Evolutionary conservation across 2,797 vertebrate species (phyloP).

Genomic region (Danio tinwini): DNA sequence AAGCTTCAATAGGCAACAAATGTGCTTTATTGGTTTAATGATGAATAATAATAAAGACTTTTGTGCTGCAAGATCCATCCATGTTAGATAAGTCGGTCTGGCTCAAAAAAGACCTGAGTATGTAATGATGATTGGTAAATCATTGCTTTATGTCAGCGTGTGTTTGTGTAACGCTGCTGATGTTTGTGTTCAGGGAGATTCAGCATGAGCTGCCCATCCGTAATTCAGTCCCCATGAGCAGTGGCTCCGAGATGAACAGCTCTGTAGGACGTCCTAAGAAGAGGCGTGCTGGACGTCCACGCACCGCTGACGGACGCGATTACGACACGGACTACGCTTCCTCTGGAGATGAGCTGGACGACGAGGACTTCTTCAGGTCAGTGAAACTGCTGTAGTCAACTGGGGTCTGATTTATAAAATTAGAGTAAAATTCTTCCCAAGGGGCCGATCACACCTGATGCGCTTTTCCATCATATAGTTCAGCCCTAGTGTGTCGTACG

Average conservation of each 20-base stretch:
- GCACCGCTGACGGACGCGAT: conserved; percentile 72
- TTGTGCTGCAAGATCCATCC: no score
- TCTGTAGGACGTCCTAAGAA: conserved; percentile 71
- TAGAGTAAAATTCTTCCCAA: no score
- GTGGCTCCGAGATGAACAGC: conserved; percentile 71
- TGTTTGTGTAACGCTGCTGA: no score
- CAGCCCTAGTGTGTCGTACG: no score
- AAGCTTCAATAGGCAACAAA: no score
- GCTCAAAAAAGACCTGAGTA: no score
- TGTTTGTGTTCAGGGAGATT: conserved; percentile 38
- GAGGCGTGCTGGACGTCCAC: conserved; percentile 68
- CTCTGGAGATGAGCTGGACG: conserved; percentile 90
- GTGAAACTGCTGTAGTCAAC: background rate
- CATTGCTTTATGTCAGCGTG: no score
- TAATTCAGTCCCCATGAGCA: conserved; percentile 67
- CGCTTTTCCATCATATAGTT: background rate
- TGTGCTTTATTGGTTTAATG: no score
- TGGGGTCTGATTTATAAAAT: background rate
- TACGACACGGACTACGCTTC: conserved; percentile 87
- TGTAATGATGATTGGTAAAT: no score
- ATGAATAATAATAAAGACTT: no score
- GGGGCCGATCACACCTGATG: no score
- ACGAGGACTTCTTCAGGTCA: conserved; percentile 86
- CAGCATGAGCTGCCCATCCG: conserved; percentile 59
- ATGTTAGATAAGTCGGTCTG: no score